Evolutionary conservation across 92 coral and sea anemone species (phyloP).

Genomic region (Porites cylindrica): DNA sequence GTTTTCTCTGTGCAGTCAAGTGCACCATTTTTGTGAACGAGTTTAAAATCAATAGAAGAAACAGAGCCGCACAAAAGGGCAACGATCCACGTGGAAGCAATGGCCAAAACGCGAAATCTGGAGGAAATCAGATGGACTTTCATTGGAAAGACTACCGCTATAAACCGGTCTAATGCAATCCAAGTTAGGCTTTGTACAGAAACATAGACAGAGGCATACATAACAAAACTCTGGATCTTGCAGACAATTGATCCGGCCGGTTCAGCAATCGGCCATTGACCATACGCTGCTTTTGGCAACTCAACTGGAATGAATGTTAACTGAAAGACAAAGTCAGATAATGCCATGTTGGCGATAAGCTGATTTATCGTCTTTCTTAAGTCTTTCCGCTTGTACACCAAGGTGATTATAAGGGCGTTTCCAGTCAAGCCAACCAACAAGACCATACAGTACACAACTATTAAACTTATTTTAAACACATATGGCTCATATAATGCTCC

Average conservation of each 20-base stretch:
- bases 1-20: background rate
- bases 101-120: constrained; percentile 35
- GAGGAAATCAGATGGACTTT: constrained; percentile 41
- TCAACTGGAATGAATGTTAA: no score
- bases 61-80: constrained; percentile 10
- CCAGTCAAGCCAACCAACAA: background rate
- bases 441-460: no score
- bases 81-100: constrained; percentile 50
- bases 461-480: no score
- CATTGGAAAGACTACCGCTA: constrained; percentile 58
- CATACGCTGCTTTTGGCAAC: background rate
- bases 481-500: no score
- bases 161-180: constrained; percentile 61
- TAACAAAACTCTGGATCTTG: constrained; percentile 22
- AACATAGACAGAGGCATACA: constrained; percentile 35
- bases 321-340: no score
- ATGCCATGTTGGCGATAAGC: no score
- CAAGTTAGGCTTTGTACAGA: constrained; percentile 52
- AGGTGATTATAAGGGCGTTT: no score
- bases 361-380: no score
- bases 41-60: background rate
- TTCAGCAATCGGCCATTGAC: background rate
- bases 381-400: no score
- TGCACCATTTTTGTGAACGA: background rate
- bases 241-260: constrained; percentile 28